phyloP scores from a whole-genome alignment of 2,888 invertebrate species.

The Lissocephala sabroskyi region DNA sequence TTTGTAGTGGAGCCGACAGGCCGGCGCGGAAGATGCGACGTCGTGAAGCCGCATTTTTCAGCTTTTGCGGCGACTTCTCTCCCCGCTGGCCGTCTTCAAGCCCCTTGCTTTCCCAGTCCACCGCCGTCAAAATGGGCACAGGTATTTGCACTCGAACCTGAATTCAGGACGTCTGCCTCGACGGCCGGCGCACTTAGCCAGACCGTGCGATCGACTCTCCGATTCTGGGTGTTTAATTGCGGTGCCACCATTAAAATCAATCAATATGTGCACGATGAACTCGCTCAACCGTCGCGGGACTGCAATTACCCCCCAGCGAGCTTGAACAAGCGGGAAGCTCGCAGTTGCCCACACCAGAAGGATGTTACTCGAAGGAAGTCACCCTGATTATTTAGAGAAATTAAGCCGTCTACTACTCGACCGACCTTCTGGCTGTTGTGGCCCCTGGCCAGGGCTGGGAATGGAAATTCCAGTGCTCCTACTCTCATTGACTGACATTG shows the following conservation, averaged over 20 bases:
- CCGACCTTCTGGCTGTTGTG: conserved; percentile 37
- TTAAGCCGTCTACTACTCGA: conserved; percentile 27
- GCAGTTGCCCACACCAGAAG: no score
- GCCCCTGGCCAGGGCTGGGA: conserved; percentile 36
- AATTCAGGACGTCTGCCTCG: conserved; percentile 67
- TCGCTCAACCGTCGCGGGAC: background rate
- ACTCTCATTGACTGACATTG: conserved; percentile 47
- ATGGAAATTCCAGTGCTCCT: conserved; percentile 36
- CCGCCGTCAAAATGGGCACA: no score
- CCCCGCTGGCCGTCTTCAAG: no score
- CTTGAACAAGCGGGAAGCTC: no score
- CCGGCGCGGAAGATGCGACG: conserved; percentile 18
- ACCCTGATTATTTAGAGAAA: conserved; percentile 47
- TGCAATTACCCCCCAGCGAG: no score
- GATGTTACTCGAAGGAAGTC: conserved; percentile 57
- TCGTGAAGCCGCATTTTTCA: no score
- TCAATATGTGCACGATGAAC: no score
- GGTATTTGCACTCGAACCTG: conserved; percentile 19
- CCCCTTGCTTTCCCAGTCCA: no score
- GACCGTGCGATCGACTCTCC: conserved; percentile 8
- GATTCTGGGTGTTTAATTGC: conserved; percentile 40
- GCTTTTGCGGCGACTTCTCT: no score
- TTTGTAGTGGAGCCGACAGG: conserved; percentile 66
- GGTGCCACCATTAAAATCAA: conserved; percentile 61
- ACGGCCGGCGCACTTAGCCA: no score